Conservation (phyloP, 2,113 vertebrate species). For the Okapia johnstoni region DNA sequence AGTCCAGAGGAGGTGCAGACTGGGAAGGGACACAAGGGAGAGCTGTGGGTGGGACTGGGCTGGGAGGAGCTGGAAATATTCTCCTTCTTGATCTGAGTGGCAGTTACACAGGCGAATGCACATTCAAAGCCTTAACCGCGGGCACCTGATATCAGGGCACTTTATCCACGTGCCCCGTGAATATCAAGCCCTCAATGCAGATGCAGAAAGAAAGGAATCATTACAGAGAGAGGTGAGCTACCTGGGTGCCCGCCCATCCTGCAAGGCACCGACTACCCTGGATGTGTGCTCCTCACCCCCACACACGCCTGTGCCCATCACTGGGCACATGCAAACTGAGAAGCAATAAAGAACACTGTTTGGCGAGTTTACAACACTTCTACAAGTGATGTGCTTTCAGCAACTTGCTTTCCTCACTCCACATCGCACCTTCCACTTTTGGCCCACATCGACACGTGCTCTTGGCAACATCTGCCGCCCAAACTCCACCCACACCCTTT, state of each 20-base stretch:
- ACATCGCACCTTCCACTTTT: background rate
- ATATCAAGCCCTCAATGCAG: fast-evolving
- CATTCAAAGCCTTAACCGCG: fast-evolving
- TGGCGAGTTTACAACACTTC: background rate
- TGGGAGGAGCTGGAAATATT: background rate
- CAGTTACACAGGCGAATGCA: background rate
- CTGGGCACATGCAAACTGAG: fast-evolving
- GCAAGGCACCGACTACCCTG: background rate
- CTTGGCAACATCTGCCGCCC: background rate
- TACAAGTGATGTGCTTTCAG: background rate
- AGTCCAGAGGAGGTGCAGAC: background rate
- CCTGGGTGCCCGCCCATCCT: background rate
- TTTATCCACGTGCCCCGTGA: fast-evolving
- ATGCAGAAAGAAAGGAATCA: background rate
- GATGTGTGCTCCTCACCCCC: fast-evolving
- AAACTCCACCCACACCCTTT: background rate
- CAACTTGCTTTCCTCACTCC: background rate
- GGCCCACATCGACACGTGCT: fast-evolving
- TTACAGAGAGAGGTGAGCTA: fast-evolving
- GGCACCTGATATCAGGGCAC: too few species aligned
- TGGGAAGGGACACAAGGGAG: background rate
- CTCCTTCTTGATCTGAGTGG: background rate
- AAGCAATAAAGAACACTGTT: background rate
- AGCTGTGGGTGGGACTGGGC: background rate
- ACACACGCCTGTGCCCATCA: fast-evolving